phyloP scores from a whole-genome alignment of 2,797 vertebrate genomes.

The Peromyscus nudipes region DNA sequence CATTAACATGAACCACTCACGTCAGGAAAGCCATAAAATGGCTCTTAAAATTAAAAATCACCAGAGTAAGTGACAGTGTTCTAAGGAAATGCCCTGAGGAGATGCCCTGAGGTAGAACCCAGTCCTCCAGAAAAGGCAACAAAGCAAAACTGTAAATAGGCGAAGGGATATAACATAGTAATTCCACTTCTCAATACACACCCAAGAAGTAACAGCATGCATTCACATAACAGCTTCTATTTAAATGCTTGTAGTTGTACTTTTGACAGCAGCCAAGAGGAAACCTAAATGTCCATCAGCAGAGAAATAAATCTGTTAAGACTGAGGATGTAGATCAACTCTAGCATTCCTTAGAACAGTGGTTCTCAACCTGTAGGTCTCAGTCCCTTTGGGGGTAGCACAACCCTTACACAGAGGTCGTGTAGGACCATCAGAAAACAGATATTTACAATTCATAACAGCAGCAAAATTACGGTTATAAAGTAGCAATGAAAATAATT shows the following conservation, averaged over 20 bases:
- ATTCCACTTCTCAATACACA: background rate
- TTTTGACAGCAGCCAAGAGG: background rate
- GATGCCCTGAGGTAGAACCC: background rate
- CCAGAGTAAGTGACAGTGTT: constrained; percentile 7
- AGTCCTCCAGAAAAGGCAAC: background rate
- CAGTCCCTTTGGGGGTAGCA: background rate
- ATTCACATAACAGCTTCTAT: background rate
- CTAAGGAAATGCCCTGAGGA: no score
- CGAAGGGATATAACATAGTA: background rate
- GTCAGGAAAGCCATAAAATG: background rate
- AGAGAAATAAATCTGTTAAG: background rate
- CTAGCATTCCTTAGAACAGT: background rate
- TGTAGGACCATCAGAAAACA: background rate
- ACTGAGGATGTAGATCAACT: background rate
- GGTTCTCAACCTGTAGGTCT: background rate
- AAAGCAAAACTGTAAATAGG: background rate
- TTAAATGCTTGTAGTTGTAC: background rate
- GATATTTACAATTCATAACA: background rate
- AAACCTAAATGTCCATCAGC: background rate
- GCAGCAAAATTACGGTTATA: background rate
- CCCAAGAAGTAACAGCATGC: background rate
- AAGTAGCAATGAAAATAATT: background rate
- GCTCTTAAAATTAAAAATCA: background rate
- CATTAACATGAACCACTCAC: background rate
- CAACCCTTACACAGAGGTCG: background rate